Base-by-base conservation (phyloP, 1,140 invertebrate genomes). In the Zeugodacus cucurbitae region DNA sequence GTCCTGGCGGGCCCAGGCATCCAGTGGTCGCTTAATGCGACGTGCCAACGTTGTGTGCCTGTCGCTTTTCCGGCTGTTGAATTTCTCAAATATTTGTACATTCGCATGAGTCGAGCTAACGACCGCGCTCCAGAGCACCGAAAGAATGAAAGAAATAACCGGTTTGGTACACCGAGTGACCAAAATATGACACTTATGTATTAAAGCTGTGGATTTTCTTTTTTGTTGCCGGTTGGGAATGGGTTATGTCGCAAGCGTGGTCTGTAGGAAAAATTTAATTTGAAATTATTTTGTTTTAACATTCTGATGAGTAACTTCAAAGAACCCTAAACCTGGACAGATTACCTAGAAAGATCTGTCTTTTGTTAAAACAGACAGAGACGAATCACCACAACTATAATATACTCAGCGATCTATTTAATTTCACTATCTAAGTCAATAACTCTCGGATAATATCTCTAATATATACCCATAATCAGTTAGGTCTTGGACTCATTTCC, bases 51-150 rank as follows among this genome's bases (percentile, higher is more conserved):
- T 3, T 74, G 34, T 37, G 58, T 41, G 8, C 17, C 34, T 2
- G 10, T 8, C 67, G 34, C 32, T 67, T 67, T 74, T 37, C 17
- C 67, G 32, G 67, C 67, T 74, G 67, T 20, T 41, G 67, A 74
- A 74, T 74, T 74, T 74, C 67, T 41, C 67, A 74, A 74, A 74
- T 74, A 74, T 74, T 70, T 74, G 34, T 74, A 74, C 67, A 74
- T 34, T 41, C 67, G 34, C 67, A 22, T 34, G 29, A 74, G 17
- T 32, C 29, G 37, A 70, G 62, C 62, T 34, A 59, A 26, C 32
- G 74, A 26, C 1, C 3, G 74, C 44, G 44, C 11, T 6, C 20
- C 67, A 41, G 10, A 20, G 32, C 3, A 26, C 2, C 20, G 41
- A n/a, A 48, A 26, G 22, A 48, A 82, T 82, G 41, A 8, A 29